phyloP scores from a whole-genome alignment of 2,113 vertebrate species.

The Cinclus cinclus region DNA sequence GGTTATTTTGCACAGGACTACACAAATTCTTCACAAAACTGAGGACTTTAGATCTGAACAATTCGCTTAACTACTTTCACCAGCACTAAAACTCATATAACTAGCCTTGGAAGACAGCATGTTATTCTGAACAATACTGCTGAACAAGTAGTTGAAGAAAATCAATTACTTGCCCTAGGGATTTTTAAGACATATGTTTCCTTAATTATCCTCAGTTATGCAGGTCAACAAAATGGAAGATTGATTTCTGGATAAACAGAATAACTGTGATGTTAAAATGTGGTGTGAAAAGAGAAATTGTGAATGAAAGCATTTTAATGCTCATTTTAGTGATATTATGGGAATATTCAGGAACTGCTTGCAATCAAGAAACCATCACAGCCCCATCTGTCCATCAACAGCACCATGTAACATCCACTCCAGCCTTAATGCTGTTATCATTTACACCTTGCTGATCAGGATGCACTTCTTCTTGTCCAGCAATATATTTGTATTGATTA shows the following conservation, averaged over 20 bases:
- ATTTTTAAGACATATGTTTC: constrained; percentile 1
- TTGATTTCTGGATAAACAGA: constrained; percentile 4
- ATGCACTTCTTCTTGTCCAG: neutral
- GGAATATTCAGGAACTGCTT: neutral
- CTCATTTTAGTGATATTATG: neutral
- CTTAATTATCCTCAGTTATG: constrained; percentile 18
- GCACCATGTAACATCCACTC: neutral
- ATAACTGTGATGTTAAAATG: neutral
- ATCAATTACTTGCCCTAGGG: constrained; percentile 7
- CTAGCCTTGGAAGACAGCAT: neutral
- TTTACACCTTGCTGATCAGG: neutral
- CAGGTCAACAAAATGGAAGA: constrained; percentile 42
- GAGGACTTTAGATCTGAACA: neutral
- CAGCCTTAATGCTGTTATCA: neutral
- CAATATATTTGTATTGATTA: neutral
- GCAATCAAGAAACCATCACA: neutral
- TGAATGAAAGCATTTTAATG: constrained; percentile 10
- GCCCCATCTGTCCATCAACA: neutral
- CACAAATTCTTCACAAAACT: neutral
- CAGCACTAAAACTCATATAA: constrained; percentile 6
- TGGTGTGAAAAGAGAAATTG: neutral
- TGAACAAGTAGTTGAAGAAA: constrained; percentile 33
- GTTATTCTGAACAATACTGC: constrained; percentile 2
- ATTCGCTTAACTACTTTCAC: neutral
- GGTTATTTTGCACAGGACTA: neutral